Conservation (phyloP, 2,113 vertebrate species). For the Aptenodytes forsteri region DNA sequence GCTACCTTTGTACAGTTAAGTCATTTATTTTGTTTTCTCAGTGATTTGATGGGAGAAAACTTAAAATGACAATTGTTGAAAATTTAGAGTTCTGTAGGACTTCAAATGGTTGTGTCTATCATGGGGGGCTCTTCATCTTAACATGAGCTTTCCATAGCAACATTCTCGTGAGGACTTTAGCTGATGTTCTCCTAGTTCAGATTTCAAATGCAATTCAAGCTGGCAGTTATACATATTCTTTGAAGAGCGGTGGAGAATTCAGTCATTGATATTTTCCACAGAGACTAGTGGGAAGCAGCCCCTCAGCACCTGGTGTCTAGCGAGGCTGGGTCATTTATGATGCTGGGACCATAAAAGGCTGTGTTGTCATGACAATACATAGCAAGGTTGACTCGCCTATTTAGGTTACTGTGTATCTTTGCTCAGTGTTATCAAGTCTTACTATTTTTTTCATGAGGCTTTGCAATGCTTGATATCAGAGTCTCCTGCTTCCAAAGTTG, state of each 20-base stretch:
- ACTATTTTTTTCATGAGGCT: neutral
- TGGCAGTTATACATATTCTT: neutral
- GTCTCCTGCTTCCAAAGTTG: neutral
- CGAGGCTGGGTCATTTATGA: neutral
- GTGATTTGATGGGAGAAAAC: neutral
- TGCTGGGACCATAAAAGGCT: neutral
- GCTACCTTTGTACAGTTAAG: neutral
- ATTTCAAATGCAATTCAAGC: neutral
- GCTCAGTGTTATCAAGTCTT: neutral
- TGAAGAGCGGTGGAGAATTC: neutral
- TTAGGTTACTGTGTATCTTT: neutral
- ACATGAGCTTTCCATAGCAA: neutral
- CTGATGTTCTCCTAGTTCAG: neutral
- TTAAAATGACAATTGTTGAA: neutral
- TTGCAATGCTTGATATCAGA: neutral
- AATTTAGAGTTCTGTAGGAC: neutral
- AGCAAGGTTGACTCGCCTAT: neutral
- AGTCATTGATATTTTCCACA: neutral
- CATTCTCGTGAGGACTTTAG: neutral
- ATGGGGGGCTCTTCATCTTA: neutral
- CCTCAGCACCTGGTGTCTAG: neutral
- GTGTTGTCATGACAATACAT: neutral
- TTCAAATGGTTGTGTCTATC: neutral
- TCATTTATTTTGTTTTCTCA: neutral
- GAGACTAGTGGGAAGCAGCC: neutral